These are phyloP conservation scores for Philypnodon macrostomus DNA, from an alignment of 2,797 vertebrate genomes.

Conservation along the genomic window DNA sequence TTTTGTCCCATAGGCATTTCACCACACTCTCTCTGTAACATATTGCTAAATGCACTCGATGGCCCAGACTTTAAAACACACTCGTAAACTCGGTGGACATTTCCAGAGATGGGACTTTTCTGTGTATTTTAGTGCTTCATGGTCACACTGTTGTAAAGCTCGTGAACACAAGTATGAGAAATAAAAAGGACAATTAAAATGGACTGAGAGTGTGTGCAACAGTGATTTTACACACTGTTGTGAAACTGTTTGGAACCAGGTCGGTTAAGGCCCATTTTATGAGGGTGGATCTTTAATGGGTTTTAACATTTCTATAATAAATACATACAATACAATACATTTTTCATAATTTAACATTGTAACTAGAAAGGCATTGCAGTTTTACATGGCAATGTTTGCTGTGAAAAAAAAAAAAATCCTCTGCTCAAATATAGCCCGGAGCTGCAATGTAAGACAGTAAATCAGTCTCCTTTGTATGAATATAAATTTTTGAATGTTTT, in stretches of 20 bases:
- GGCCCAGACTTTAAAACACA: constrained; percentile 44
- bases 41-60: constrained; percentile 23
- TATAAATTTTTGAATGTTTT: too few relatives aligned
- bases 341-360: too few relatives aligned
- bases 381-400: not conserved
- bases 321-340: too few relatives aligned
- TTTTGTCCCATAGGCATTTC: too few relatives aligned
- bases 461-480: too few relatives aligned
- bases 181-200: constrained; percentile 9
- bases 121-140: constrained; percentile 13
- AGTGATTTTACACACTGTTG: not conserved
- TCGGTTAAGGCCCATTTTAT: not conserved
- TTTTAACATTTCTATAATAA: too few relatives aligned
- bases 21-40: constrained; percentile 34
- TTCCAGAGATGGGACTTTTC: constrained; percentile 19
- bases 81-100: constrained; percentile 39
- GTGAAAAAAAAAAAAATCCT: not conserved
- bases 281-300: not conserved
- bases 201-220: not conserved
- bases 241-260: not conserved
- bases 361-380: not conserved
- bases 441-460: too few relatives aligned
- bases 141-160: constrained; percentile 15
- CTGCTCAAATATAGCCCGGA: not conserved
- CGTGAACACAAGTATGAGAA: constrained; percentile 6